phyloP scores from a whole-genome alignment of 2,888 invertebrate species.

The Prosopocoilus inquinatus region DNA sequence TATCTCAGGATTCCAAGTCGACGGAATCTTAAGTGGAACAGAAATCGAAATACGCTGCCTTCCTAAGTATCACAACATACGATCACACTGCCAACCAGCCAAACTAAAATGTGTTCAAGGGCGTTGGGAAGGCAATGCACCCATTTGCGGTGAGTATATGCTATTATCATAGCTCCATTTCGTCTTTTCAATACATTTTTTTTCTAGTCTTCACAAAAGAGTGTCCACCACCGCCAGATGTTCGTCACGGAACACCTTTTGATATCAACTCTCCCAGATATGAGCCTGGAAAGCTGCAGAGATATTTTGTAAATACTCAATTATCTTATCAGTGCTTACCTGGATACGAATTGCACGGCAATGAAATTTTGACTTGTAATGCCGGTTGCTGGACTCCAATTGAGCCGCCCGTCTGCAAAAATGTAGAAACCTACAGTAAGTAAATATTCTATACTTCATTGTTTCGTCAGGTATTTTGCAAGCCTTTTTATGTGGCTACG shows the following conservation, averaged over 20 bases:
- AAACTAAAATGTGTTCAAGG: conserved; percentile 45
- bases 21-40: conserved; percentile 34
- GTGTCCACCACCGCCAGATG: conserved; percentile 44
- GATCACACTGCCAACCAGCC: conserved; percentile 41
- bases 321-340: conserved; percentile 48
- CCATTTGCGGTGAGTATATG: conserved; percentile 45
- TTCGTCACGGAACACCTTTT: conserved; percentile 40
- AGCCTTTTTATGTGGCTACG: too few species aligned
- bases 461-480: not conserved
- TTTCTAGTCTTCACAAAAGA: conserved; percentile 42
- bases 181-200: not conserved
- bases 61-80: conserved; percentile 41
- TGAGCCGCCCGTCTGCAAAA: conserved; percentile 40
- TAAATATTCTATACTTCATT: conserved; percentile 11
- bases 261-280: conserved; percentile 30
- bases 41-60: conserved; percentile 44
- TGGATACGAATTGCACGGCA: conserved; percentile 48
- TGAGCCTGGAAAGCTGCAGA: conserved; percentile 30
- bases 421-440: conserved; percentile 38
- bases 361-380: conserved; percentile 44
- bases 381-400: conserved; percentile 49
- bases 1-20: conserved; percentile 27
- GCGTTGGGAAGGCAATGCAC: conserved; percentile 45
- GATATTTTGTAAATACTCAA: conserved; percentile 42
- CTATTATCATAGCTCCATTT: not conserved